These are phyloP conservation scores for Sphenopsis melanotis DNA, from an alignment of 2,797 vertebrate species.

Conservation along the genomic window DNA sequence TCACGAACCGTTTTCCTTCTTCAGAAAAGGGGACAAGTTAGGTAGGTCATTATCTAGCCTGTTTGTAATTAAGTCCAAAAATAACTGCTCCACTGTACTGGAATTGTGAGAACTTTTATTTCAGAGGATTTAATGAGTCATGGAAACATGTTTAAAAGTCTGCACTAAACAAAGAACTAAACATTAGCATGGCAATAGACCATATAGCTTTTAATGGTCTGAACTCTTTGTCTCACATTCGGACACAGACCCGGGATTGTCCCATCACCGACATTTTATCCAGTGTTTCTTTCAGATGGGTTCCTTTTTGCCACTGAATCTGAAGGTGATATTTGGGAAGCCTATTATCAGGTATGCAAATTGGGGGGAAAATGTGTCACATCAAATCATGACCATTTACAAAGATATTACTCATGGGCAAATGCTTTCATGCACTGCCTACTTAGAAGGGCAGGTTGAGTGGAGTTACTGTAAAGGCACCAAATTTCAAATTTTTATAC, in stretches of 20 bases:
- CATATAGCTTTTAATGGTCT: slow-evolving; percentile 46
- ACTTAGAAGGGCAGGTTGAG: neutral
- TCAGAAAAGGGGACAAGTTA: slow-evolving; percentile 37
- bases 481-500: neutral
- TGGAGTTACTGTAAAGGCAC: neutral
- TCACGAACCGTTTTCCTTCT: neutral
- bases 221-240: slow-evolving; percentile 7
- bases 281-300: slow-evolving; percentile 18
- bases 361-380: slow-evolving; percentile 29
- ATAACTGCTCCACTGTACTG: slow-evolving; percentile 50
- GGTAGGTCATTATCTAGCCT: slow-evolving; percentile 30
- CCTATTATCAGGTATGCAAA: slow-evolving; percentile 51
- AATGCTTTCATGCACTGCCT: slow-evolving; percentile 14
- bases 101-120: slow-evolving; percentile 41
- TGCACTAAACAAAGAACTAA: slow-evolving; percentile 17
- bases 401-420: slow-evolving; percentile 39
- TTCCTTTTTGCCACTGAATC: slow-evolving; percentile 33
- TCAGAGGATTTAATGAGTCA: slow-evolving; percentile 64
- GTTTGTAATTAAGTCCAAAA: slow-evolving; percentile 52
- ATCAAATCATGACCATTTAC: slow-evolving; percentile 53
- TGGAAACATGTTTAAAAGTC: slow-evolving; percentile 32
- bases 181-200: slow-evolving; percentile 25
- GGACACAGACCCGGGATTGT: neutral
- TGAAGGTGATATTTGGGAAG: slow-evolving; percentile 53
- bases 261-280: slow-evolving; percentile 26